A percentile compares a stretch with the other conserved stretches of the same genome.
phyloP scores from a whole-genome alignment of 2,888 invertebrate species.

The Drosophila prolongata region DNA sequence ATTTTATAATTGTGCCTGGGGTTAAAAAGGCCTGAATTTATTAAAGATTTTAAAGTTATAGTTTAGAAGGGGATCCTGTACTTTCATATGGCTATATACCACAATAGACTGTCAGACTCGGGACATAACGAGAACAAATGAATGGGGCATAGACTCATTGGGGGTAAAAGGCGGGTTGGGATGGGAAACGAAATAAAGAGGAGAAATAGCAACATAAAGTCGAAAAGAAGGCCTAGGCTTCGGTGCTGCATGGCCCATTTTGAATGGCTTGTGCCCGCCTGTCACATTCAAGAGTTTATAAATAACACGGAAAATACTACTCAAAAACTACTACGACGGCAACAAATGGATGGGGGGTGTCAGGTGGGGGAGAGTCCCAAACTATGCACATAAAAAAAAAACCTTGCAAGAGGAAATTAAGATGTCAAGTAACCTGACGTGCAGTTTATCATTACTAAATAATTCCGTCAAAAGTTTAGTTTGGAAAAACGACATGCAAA shows the following conservation, averaged over 20 bases:
- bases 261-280: constrained; percentile 48
- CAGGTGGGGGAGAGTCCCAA: constrained; percentile 11
- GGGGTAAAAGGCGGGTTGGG: not conserved
- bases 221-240: constrained; percentile 28
- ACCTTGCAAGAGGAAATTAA: not conserved
- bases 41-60: not conserved
- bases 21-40: not conserved
- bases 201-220: constrained; percentile 8
- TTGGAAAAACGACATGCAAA: no score
- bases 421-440: no score
- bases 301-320: constrained; percentile 66
- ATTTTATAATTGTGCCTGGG: no score
- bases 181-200: constrained; percentile 2
- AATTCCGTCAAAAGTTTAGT: no score
- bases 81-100: constrained; percentile 1
- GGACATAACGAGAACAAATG: constrained; percentile 44
- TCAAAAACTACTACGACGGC: constrained; percentile 43
- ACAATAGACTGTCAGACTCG: constrained; percentile 12
- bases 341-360: constrained; percentile 4
- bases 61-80: not conserved
- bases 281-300: constrained; percentile 61
- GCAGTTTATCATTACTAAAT: no score
- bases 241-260: constrained; percentile 27
- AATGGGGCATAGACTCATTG: constrained; percentile 27
- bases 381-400: constrained; percentile 2